A percentile compares a stretch with the other conserved stretches of the same genome.
These are phyloP conservation scores for Sipha flava DNA, from an alignment of 1,140 invertebrate genomes.

Conservation along the genomic window DNA sequence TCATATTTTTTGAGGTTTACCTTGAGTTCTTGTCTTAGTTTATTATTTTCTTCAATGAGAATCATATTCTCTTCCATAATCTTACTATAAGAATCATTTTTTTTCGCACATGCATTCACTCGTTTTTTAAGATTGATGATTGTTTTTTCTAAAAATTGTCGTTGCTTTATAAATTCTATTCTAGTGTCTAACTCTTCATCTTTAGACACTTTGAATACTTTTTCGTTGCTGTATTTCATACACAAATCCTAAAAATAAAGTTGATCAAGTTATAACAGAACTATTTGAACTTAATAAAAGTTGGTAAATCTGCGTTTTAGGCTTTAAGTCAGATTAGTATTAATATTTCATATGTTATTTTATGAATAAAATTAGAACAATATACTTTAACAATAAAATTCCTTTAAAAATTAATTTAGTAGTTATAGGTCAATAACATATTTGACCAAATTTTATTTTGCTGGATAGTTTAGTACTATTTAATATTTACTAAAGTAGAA, in stretches of 20 bases:
- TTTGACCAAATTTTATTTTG: no score
- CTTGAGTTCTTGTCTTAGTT: not conserved
- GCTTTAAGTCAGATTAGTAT: no score
- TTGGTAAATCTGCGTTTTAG: no score
- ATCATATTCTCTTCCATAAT: not conserved
- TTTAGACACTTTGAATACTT: not conserved
- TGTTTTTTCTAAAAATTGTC: not conserved
- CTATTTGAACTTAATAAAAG: no score
- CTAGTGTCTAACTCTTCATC: not conserved
- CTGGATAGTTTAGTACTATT: no score
- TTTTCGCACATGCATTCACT: not conserved
- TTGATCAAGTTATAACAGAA: no score
- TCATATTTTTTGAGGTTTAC: not conserved
- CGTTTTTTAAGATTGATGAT: not conserved
- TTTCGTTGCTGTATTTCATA: not conserved
- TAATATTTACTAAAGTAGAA: no score
- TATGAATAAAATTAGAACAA: no score
- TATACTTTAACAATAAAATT: no score
- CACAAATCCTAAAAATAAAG: not conserved
- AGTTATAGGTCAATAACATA: no score
- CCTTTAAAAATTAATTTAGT: no score
- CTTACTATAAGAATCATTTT: not conserved
- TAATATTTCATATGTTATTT: no score
- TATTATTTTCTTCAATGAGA: not conserved
- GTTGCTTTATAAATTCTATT: not conserved